Evolutionary conservation across 2,797 vertebrate species (phyloP).

Genomic region (Argyrosomus regius): DNA sequence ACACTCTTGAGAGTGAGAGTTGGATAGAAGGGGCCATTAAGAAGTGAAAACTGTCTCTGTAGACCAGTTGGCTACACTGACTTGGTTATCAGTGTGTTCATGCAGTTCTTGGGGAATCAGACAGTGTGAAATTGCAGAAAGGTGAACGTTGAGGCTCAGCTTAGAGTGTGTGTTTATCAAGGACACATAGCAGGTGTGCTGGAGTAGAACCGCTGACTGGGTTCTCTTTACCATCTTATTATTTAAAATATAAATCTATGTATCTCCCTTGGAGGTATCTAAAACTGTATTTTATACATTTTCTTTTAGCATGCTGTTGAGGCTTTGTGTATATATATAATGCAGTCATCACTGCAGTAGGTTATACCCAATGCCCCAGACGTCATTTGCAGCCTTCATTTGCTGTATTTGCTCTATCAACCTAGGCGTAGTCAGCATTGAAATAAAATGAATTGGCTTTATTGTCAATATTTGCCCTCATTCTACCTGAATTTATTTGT

Average conservation of each 20-base stretch:
- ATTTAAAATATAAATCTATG: conserved; percentile 50
- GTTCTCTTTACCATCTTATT: conserved; percentile 47
- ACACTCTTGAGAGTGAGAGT: conserved; percentile 19
- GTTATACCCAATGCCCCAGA: conserved; percentile 27
- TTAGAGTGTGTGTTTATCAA: conserved; percentile 60
- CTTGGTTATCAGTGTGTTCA: conserved; percentile 77
- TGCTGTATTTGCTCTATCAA: conserved; percentile 46
- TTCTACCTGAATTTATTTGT: conserved; percentile 38
- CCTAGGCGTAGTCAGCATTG: conserved; percentile 11
- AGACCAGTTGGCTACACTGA: conserved; percentile 58
- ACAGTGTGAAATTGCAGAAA: conserved; percentile 82
- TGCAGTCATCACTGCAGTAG: background rate
- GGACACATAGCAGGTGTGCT: conserved; percentile 48
- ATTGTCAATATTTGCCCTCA: conserved; percentile 49
- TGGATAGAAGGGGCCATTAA: conserved; percentile 51
- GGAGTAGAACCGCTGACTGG: conserved; percentile 48
- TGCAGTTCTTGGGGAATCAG: conserved; percentile 75
- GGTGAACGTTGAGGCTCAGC: conserved; percentile 68
- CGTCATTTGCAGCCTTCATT: conserved; percentile 53
- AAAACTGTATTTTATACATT: conserved; percentile 19
- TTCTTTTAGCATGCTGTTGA: conserved; percentile 31
- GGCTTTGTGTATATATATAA: background rate
- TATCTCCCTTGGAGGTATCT: conserved; percentile 11
- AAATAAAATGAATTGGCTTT: conserved; percentile 53
- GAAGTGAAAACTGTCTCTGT: conserved; percentile 63